A percentile compares a stretch with the other conserved stretches of the same genome.
phyloP scores from a whole-genome alignment of 1,140 invertebrate genomes.

The Neoseiulus cucumeris region DNA sequence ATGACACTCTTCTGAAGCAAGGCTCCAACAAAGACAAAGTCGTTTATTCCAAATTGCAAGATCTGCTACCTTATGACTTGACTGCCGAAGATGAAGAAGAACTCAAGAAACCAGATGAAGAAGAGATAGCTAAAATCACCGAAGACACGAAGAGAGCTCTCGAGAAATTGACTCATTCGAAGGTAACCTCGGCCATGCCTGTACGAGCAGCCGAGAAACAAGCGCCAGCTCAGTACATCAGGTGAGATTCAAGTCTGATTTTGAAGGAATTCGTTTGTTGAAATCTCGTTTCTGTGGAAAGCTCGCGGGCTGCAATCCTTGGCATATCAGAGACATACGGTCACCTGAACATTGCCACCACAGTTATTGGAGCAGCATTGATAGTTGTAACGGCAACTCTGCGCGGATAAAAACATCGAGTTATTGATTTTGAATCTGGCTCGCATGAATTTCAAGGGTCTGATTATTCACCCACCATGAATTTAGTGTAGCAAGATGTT shows the following conservation, averaged over 20 bases:
- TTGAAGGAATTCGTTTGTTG: too few relatives aligned
- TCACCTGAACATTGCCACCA: slow-evolving; percentile 17
- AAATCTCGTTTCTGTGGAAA: too few relatives aligned
- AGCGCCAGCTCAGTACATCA: slow-evolving; percentile 79
- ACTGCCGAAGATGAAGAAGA: slow-evolving; percentile 70
- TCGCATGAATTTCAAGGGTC: not conserved
- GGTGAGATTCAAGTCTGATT: slow-evolving; percentile 20
- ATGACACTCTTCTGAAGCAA: slow-evolving; percentile 82
- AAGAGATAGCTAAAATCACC: slow-evolving; percentile 39
- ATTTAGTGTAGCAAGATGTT: slow-evolving; percentile 12
- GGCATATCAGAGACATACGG: slow-evolving; percentile 25
- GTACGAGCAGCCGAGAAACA: slow-evolving; percentile 70
- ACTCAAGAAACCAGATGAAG: slow-evolving; percentile 61
- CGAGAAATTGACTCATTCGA: slow-evolving; percentile 66
- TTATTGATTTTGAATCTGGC: not conserved
- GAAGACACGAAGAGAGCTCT: slow-evolving; percentile 61
- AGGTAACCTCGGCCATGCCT: slow-evolving; percentile 74
- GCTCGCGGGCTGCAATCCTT: too few relatives aligned
- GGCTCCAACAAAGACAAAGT: slow-evolving; percentile 90
- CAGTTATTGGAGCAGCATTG: slow-evolving; percentile 1
- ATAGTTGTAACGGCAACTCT: not conserved
- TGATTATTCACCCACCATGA: not conserved
- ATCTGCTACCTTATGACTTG: slow-evolving; percentile 80
- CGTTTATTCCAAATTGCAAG: slow-evolving; percentile 79
- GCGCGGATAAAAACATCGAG: not conserved